Evolutionary conservation across 2,797 vertebrate species (phyloP), one percentile per base, ranked within the genome.

Genomic region (Poeciliopsis gracilis): DNA sequence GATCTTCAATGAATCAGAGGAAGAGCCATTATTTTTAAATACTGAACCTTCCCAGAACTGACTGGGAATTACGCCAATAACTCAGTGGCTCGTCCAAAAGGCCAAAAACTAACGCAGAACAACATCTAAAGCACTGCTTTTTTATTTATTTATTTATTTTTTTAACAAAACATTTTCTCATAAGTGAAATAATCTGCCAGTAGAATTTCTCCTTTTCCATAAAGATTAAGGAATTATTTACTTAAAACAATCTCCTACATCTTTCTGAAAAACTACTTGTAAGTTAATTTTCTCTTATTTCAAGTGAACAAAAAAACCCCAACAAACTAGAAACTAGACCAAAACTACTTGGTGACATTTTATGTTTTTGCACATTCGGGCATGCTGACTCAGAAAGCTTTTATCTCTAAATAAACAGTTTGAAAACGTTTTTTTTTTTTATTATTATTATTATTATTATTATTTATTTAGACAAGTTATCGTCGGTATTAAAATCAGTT

Each of bases 231-330:
- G 0, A 53, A 53, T 53, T 10, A 53, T 53, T 25, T 53, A 53
- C 23, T 25, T 53, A 53, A 53, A 53, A 25, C 23, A 53, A 53
- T 9, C 49, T 53, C 49, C 15, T 18, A 47, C 18, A 47, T 16
- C 4, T 5, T 18, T 47, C 46, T 47, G 15, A 51, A 53, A 53
- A 53, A 10, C 49, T 53, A 53, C 20, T 53, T 53, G 2, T 53
- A 53, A 53, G 49, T 53, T 53, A 23, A 53, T 53, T 23, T 53
- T 53, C 18, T 51, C 49, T 51, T 51, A 51, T 51, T 51, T 20
- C 49, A 25, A 10, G 49, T 53, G 49, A 23, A 23, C 2, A 2
- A 15, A 1, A 9, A 9, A 9, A 15, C 0, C 0, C 45, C 20
- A 51, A 51, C 20, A 51, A 51, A 51, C 20, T 23, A 51, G 49